These are phyloP conservation scores for Ciconia stormi DNA, from an alignment of 2,113 vertebrate genomes.

Conservation along the genomic window DNA sequence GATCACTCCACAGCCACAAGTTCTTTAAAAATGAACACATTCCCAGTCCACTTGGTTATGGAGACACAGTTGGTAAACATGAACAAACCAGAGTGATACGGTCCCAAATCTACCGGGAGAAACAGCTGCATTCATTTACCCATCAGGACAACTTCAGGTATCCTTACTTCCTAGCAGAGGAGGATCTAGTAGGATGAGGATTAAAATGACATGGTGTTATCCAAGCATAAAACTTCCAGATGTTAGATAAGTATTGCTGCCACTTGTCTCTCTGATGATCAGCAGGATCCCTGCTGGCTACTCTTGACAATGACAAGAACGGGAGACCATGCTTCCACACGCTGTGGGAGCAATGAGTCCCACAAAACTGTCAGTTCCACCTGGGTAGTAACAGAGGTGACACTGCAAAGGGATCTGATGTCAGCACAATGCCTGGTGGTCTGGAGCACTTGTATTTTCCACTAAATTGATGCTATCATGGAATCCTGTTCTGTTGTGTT, in stretches of 20 bases:
- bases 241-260: neutral
- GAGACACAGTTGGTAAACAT: neutral
- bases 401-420: neutral
- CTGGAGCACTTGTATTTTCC: neutral
- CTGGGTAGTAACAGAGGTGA: neutral
- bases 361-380: neutral
- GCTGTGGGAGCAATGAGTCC: neutral
- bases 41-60: neutral
- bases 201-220: neutral
- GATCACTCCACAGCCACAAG: neutral
- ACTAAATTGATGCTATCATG: neutral
- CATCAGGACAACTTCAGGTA: neutral
- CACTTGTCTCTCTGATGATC: neutral
- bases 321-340: neutral
- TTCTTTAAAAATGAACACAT: neutral
- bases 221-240: neutral
- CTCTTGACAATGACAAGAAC: neutral
- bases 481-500: neutral
- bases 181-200: neutral
- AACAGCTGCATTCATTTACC: neutral
- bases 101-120: neutral
- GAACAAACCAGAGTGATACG: neutral
- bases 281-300: neutral
- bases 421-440: neutral
- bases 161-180: neutral